phyloP scores from a whole-genome alignment of 2,113 vertebrate species.

The Albula glossodonta region DNA sequence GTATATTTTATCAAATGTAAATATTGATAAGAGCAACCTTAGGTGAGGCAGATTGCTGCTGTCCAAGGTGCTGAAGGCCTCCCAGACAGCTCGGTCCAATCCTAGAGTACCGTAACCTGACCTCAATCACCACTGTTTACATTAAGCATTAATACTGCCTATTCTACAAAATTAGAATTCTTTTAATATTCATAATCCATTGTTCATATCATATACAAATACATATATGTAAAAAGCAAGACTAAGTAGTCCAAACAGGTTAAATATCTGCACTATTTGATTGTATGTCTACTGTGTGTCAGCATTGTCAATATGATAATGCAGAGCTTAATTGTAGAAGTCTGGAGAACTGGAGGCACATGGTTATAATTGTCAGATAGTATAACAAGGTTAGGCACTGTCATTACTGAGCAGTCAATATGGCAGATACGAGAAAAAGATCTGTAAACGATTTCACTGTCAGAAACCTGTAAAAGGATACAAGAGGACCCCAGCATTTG shows the following conservation, averaged over 20 bases:
- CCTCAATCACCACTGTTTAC: no score
- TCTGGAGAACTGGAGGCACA: slow-evolving; percentile 23
- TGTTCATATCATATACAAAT: neutral
- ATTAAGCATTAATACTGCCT: no score
- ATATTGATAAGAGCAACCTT: no score
- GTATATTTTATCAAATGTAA: no score
- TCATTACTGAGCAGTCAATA: slow-evolving; percentile 49
- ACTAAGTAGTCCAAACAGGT: neutral
- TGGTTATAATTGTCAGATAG: slow-evolving; percentile 45
- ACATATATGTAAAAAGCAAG: neutral
- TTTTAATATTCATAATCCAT: no score
- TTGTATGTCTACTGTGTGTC: slow-evolving; percentile 51
- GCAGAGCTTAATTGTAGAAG: slow-evolving; percentile 61
- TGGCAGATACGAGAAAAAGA: slow-evolving; percentile 37
- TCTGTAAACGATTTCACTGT: slow-evolving; percentile 36
- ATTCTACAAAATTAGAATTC: no score
- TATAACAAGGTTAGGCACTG: slow-evolving; percentile 39
- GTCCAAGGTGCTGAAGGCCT: no score
- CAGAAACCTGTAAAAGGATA: slow-evolving; percentile 18
- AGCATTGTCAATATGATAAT: slow-evolving; percentile 63
- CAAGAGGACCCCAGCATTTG: neutral
- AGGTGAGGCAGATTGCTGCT: no score
- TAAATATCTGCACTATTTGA: slow-evolving; percentile 8
- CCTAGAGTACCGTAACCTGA: no score
- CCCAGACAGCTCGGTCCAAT: no score